phyloP scores from a whole-genome alignment of 2,113 vertebrate genomes.

The Gobius niger region DNA sequence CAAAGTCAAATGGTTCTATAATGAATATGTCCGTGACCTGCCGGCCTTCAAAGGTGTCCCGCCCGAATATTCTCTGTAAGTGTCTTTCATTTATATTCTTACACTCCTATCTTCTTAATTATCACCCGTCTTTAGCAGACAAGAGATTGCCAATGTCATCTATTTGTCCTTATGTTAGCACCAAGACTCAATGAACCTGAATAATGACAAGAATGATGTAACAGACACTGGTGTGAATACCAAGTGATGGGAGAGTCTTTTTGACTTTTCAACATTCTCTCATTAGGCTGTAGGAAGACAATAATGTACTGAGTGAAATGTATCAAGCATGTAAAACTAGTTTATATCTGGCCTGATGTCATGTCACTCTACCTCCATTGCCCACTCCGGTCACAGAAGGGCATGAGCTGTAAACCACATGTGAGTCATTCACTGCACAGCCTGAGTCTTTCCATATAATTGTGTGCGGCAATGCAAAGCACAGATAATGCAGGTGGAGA shows the following conservation, averaged over 20 bases:
- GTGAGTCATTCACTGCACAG: background rate
- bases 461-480: conserved; percentile 22
- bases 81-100: conserved; percentile 44
- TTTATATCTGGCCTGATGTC: too few relatives aligned
- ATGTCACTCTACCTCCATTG: too few relatives aligned
- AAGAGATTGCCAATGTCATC: background rate
- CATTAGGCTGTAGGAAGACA: background rate
- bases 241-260: background rate
- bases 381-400: too few relatives aligned
- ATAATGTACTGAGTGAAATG: too few relatives aligned
- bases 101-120: background rate
- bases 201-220: background rate
- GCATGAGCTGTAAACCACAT: too few relatives aligned
- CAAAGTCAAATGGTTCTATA: conserved; percentile 99
- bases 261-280: background rate
- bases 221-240: background rate
- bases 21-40: conserved; percentile 93
- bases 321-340: background rate
- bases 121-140: background rate
- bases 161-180: background rate
- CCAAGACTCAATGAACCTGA: background rate
- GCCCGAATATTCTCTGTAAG: conserved; percentile 96
- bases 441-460: conserved; percentile 3
- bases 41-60: conserved; percentile 88
- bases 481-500: conserved; percentile 26